Base-by-base conservation (phyloP, 30 jellyfish, hydroid and myxozoan genomes). In the Aurelia aurita region DNA sequence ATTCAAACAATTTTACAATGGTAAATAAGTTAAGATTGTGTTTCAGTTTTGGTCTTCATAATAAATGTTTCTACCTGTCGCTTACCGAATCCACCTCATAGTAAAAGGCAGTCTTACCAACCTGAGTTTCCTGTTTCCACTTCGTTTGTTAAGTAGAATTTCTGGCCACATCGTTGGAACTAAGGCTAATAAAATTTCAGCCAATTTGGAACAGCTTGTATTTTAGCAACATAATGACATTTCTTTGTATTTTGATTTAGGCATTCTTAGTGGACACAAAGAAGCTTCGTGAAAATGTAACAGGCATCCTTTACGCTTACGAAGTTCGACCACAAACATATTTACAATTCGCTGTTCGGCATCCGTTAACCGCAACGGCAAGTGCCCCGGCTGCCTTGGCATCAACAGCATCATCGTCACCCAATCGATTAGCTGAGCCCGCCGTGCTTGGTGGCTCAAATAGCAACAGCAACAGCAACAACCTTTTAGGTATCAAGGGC, bases 291-390 rank as follows among this genome's bases (percentile, higher is more conserved):
- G 81, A 89, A 26, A 74, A 53, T 32, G 72, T 77, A 13, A 77
- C 82, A 16, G 98, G 96, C 1, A 76, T 55, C 53, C 67, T 93
- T 26, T 72, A 74, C 58, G 97, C 96, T 13, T 93, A 87, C 58
- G 97, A 93, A 77, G 95, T 92, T 35, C 49, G 44, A 14, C 69
- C 28, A 45, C 89, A 62, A 43, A 67, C 82, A 6, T 7, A 11
- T 27, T 59, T 69, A 34, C 58, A 43, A 19, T 20, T 64, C 2
- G 74, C 80, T 7, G 3, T 19, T 5, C 58, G 72, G 51, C 67
- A 72, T 44, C 72, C 49, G 7, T 14, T 64, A 19, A 27, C 54
- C 14, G 77, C 29, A 28, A 25, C 85, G 14, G 49, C 89, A 4
- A 53, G 74, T 29, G 55, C 89, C 22, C 65, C 95, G 3, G 80